These are phyloP conservation scores for Psittacara wagleri DNA, from an alignment of 2,113 vertebrate species.

Conservation along the genomic window DNA sequence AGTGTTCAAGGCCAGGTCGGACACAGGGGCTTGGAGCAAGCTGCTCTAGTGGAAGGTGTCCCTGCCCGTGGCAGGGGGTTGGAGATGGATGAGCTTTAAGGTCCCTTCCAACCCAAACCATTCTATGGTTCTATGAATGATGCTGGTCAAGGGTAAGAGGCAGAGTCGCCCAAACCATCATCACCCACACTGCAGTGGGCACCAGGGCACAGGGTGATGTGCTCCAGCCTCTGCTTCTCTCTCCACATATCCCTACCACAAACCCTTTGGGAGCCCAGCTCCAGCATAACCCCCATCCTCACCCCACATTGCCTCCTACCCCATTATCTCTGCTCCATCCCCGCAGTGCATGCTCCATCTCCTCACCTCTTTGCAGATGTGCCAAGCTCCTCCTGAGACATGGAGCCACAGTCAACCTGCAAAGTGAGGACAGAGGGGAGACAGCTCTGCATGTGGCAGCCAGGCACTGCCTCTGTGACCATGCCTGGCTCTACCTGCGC, in stretches of 20 bases:
- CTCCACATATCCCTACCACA: neutral
- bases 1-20: too few relatives aligned
- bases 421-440: slow-evolving; percentile 52
- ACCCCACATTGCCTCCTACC: fast-evolving
- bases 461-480: slow-evolving; percentile 59
- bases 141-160: neutral
- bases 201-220: neutral
- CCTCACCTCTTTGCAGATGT: slow-evolving; percentile 60
- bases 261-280: neutral
- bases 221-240: neutral
- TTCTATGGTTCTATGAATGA: neutral
- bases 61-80: neutral
- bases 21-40: too few relatives aligned
- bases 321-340: neutral
- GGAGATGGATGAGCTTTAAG: fast-evolving
- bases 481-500: slow-evolving; percentile 73
- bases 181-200: neutral
- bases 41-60: neutral
- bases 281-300: neutral
- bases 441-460: slow-evolving; percentile 75
- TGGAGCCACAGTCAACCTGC: slow-evolving; percentile 58
- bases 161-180: neutral
- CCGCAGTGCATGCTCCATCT: neutral
- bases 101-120: neutral
- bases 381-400: slow-evolving; percentile 73